Conservation (phyloP, 2,888 invertebrate genomes). For the Trissolcus brochymenae region DNA sequence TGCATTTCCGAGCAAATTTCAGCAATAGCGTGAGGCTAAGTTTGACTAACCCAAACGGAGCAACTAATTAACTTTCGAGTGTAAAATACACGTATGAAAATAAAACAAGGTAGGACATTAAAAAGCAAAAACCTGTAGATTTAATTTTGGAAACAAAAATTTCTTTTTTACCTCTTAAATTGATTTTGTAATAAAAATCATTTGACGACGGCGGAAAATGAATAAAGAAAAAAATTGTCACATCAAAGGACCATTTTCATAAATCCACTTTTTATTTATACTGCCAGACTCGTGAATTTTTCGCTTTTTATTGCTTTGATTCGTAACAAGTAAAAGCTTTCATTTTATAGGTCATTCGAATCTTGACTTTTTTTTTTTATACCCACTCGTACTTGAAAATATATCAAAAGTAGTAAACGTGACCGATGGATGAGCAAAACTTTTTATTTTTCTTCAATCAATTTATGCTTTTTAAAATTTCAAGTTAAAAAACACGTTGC, state of each 20-base stretch:
- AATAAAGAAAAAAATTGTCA: slow-evolving; percentile 2
- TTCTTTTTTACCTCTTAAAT: neutral
- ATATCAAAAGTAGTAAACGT: neutral
- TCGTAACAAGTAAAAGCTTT: slow-evolving; percentile 43
- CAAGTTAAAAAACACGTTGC: too few relatives aligned
- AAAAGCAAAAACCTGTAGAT: neutral
- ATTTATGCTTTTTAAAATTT: too few relatives aligned
- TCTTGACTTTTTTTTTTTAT: slow-evolving; percentile 13
- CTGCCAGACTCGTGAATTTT: slow-evolving; percentile 17
- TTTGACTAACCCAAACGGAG: too few relatives aligned
- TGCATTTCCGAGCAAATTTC: neutral
- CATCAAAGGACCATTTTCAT: slow-evolving; percentile 15
- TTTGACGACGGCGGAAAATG: neutral
- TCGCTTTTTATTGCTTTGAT: slow-evolving; percentile 28
- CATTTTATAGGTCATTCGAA: slow-evolving; percentile 18
- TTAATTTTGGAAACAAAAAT: neutral
- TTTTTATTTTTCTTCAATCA: too few relatives aligned
- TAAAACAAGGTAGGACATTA: neutral
- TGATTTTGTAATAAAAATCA: neutral
- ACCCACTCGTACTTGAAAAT: neutral
- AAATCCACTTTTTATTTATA: slow-evolving; percentile 6
- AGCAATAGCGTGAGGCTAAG: too few relatives aligned
- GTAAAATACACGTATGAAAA: too few relatives aligned
- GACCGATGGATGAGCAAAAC: neutral
- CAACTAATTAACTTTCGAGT: too few relatives aligned